Conservation (phyloP, 2,888 invertebrate species). For the Eupithecia subumbrata region DNA sequence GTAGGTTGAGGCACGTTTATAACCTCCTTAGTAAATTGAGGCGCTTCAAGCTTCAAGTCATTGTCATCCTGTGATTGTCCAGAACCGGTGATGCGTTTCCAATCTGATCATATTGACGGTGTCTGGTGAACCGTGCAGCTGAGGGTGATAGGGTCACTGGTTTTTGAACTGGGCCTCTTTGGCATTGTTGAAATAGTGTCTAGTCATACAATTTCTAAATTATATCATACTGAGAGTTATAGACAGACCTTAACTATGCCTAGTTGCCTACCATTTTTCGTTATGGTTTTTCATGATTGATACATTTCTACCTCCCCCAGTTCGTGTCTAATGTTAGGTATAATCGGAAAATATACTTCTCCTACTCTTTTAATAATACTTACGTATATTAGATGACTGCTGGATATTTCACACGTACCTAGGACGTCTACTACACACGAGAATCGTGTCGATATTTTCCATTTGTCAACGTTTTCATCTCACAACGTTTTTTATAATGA, state of each 20-base stretch:
- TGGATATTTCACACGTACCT: too few relatives aligned
- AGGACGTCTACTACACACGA: too few relatives aligned
- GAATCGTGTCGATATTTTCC: too few relatives aligned
- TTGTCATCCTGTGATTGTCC: constrained; percentile 49
- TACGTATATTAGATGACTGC: too few relatives aligned
- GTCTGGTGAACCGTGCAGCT: constrained; percentile 28
- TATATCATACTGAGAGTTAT: too few relatives aligned
- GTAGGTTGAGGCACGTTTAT: background rate
- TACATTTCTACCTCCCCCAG: background rate
- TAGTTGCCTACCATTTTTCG: background rate
- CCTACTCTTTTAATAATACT: too few relatives aligned
- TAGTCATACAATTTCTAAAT: background rate
- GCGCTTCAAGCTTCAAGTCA: constrained; percentile 3
- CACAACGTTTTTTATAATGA: too few relatives aligned
- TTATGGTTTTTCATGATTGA: background rate
- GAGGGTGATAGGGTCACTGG: constrained; percentile 22
- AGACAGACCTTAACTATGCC: too few relatives aligned
- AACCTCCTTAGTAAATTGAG: background rate
- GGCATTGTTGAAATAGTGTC: background rate
- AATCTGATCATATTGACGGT: constrained; percentile 40
- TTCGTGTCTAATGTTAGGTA: background rate
- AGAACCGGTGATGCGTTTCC: constrained; percentile 43
- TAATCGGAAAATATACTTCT: too few relatives aligned
- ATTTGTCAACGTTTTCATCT: too few relatives aligned
- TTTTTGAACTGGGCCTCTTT: constrained; percentile 3